Conservation (phyloP, 1,140 invertebrate genomes). For the Drosophila triauraria region DNA sequence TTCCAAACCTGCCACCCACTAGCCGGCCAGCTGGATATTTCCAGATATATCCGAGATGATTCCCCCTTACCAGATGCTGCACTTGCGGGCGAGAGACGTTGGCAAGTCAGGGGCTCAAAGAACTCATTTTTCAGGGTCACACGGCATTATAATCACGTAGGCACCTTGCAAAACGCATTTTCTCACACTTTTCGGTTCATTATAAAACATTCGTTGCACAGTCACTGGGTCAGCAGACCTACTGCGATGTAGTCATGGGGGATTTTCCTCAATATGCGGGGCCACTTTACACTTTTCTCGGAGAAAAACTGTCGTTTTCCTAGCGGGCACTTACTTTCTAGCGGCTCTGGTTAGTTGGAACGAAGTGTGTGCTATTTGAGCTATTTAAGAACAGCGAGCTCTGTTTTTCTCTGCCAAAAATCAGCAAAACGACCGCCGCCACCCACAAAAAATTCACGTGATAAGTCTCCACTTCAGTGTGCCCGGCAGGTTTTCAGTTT, state of each 20-base stretch:
- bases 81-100: not conserved
- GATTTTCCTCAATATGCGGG: conserved; percentile 27
- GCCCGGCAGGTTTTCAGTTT: too few species aligned
- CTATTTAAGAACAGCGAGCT: conserved; percentile 46
- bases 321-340: conserved; percentile 63
- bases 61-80: conserved; percentile 11
- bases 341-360: conserved; percentile 46
- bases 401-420: conserved; percentile 52
- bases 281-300: conserved; percentile 36
- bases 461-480: conserved; percentile 12
- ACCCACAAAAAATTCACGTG: conserved; percentile 79
- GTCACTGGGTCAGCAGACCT: conserved; percentile 61
- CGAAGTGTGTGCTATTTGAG: conserved; percentile 54
- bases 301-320: not conserved
- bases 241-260: conserved; percentile 28
- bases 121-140: conserved; percentile 71
- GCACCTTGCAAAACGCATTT: conserved; percentile 34
- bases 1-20: not conserved
- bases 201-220: conserved; percentile 6
- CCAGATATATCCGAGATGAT: conserved; percentile 24
- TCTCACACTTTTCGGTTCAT: conserved; percentile 11
- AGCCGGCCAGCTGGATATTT: conserved; percentile 6
- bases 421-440: conserved; percentile 73
- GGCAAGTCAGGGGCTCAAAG: not conserved
- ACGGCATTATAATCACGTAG: conserved; percentile 26